phyloP scores from a whole-genome alignment of 2,797 vertebrate genomes.

The Trematomus bernacchii region DNA sequence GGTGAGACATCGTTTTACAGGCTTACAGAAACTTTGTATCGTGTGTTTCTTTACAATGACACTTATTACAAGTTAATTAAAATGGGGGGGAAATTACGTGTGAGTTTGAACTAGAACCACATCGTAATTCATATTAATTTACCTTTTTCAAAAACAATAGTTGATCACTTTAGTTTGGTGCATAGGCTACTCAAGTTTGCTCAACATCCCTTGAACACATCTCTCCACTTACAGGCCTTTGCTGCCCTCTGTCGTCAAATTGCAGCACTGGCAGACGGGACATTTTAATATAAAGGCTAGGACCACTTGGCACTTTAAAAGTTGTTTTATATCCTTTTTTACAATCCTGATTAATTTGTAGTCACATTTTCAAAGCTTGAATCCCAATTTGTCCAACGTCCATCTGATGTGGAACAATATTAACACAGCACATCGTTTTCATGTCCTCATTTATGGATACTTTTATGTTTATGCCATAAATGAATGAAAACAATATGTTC shows the following conservation, averaged over 20 bases:
- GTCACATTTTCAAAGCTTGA: background rate
- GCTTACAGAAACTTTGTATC: background rate
- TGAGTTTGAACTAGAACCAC: background rate
- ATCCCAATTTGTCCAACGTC: background rate
- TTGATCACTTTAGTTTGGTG: slow-evolving; percentile 1
- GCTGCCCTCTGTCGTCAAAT: slow-evolving; percentile 79
- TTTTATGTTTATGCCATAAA: background rate
- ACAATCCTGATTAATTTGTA: background rate
- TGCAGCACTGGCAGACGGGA: background rate
- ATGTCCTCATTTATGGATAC: background rate
- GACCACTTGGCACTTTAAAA: too few species aligned
- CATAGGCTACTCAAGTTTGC: background rate
- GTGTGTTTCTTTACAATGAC: too few species aligned
- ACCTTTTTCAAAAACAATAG: background rate
- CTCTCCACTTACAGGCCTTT: slow-evolving; percentile 37
- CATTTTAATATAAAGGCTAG: too few species aligned
- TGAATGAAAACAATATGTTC: background rate
- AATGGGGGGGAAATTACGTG: too few species aligned
- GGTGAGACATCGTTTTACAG: background rate
- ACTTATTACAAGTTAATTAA: too few species aligned
- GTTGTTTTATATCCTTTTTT: too few species aligned
- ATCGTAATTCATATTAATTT: background rate
- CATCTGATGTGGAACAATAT: background rate
- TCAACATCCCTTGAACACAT: background rate
- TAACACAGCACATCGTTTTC: background rate